Base-by-base conservation (phyloP, 92 coral and sea anemone species). In the Phenganax subtilis region DNA sequence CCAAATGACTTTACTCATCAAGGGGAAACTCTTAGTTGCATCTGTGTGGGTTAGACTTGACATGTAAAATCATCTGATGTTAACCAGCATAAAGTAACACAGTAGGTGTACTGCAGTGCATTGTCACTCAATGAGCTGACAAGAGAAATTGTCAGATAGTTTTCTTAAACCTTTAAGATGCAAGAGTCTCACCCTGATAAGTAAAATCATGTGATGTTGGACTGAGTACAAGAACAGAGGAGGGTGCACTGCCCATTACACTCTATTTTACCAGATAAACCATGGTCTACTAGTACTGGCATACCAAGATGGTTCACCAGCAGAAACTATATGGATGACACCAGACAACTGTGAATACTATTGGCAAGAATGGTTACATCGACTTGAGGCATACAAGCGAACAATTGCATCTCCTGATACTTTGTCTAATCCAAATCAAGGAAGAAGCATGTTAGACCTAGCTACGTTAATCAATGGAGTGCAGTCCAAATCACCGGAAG, bases 221-320 rank as follows among this genome's bases (percentile, higher is more conserved):
- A 63, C 68, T 6, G 2, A 10, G 60, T 64, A 56, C 15, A 52
- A 51, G 11, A 15, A 55, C 37, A 47, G 5, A 37, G 47, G 2
- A 37, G 47, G 47, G 47, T 37, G 47, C 47, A 16, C n/a, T 16
- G 10, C 61, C 31, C 9, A 15, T 29, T 54, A 30, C 37, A 10
- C 16, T 16, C 28, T 54, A 12, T 47, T n/a, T 58, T 56, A 20
- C 15, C 75, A 93, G 96, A 85, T 93, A 52, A 84, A 79, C 54
- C 72, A 91, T 84, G 91, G 94, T 16, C 87, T 91, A 9, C 81
- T 94, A 67, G 90, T 94, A 16, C 87, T 94, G 68, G 98, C 92
- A 11, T 94, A 94, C 73, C 90, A 84, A 53, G 91, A 91, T 81
- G 98, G 98, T 6, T 86, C 87, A 65, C 91, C 92, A 1, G 98